Base-by-base conservation (phyloP, 2,113 vertebrate genomes). In the Geococcyx californianus region DNA sequence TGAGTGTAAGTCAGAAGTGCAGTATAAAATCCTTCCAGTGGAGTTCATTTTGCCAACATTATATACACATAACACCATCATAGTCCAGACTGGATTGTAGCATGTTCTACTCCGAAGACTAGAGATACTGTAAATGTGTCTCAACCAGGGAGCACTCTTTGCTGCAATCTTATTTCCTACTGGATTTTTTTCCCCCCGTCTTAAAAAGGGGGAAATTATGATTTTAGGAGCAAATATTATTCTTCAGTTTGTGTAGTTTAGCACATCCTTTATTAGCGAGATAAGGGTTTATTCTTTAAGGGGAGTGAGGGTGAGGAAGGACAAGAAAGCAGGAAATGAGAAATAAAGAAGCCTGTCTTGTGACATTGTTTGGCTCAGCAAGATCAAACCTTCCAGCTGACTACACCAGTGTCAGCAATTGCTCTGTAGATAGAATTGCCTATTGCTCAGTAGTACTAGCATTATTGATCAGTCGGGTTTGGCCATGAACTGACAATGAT, bases 381-480 rank as follows among this genome's bases (percentile, higher is more conserved):
- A 77, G 80, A 94, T 67, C 38, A 89, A 47, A 51, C 67, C 83
- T 84, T 89, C 73, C 73, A 79, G 79, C 83, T 82, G 85, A 51
- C 44, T 84, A 7, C 60, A 6, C 15, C 1, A 1, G 34, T 59
- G 94, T 70, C 92, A 92, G 85, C 58, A 89, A 94, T 89, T 87
- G 89, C 84, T 89, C 78, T 69, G 89, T 36, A 14, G 94, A 54
- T 69, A 74, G 78, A 84, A 91, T 74, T 92, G 81, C 77, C 87
- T 67, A 24, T 63, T 96, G 81, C 89, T 89, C 74, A 29, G 51
- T 54, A 69, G 75, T 66, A 36, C 67, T 63, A 67, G 33, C 58
- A 16, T 87, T 95, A 96, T 95, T 0, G 87, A 97, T 93, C 87
- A 73, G n/a, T 42, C 33, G 66, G 2, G 33, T 89, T 79, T 92